Percentiles rank a stretch among this genome's conserved stretches.
phyloP scores from a whole-genome alignment of 2,113 vertebrate genomes.

The Phrynosoma blainvillii region DNA sequence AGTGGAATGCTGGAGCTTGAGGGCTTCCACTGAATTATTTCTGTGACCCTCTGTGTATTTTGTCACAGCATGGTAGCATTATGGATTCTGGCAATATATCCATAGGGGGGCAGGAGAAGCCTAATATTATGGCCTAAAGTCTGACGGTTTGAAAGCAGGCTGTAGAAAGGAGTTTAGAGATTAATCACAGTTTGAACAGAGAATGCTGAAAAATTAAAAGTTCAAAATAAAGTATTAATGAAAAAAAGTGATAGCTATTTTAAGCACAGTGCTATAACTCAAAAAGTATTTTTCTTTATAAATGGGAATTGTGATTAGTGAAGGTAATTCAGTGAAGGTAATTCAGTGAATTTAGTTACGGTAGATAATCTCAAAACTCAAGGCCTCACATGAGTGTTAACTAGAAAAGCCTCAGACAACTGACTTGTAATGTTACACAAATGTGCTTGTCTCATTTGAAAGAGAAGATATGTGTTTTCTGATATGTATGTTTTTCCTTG shows the following conservation, averaged over 20 bases:
- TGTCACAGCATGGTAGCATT: not conserved
- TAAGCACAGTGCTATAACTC: constrained; percentile 12
- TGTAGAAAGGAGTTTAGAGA: not conserved
- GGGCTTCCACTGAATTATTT: constrained; percentile 4
- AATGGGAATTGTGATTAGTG: not conserved
- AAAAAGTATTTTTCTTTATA: constrained; percentile 33
- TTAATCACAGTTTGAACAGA: not conserved
- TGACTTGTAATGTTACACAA: not conserved
- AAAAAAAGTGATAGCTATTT: constrained; percentile 1
- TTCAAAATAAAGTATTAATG: constrained; percentile 16
- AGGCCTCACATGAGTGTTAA: not conserved
- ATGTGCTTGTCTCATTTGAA: not conserved
- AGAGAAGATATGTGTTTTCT: not conserved
- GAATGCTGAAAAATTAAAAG: not conserved
- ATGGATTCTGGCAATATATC: not conserved
- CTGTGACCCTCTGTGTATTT: constrained; percentile 21
- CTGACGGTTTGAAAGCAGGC: not conserved
- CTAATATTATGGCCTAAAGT: not conserved
- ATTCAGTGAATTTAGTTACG: constrained; percentile 11
- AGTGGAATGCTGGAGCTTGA: constrained; percentile 16
- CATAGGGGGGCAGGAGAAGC: not conserved
- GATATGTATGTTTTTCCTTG: not conserved
- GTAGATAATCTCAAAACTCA: not conserved
- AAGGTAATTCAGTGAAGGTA: constrained; percentile 29
- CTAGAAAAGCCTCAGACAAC: not conserved